Conservation (phyloP, 2,797 vertebrate genomes). For the Bradypus variegatus region DNA sequence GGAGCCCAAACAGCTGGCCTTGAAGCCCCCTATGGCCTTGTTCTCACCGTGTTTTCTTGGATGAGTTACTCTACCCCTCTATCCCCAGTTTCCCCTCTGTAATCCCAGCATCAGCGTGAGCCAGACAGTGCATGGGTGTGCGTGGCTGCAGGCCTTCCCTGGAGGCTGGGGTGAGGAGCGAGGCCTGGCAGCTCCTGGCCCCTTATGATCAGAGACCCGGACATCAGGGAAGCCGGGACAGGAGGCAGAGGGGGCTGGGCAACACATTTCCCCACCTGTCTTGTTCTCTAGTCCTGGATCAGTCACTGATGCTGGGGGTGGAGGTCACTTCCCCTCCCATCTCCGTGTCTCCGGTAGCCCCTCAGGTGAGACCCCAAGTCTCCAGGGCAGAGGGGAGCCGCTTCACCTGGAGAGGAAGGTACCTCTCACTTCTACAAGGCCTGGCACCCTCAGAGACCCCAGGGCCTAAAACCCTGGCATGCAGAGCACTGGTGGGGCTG, state of each 20-base stretch:
- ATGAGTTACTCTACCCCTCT: too few relatives aligned
- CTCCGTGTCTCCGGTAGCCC: too few relatives aligned
- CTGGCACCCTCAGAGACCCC: not conserved
- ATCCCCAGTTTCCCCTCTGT: too few relatives aligned
- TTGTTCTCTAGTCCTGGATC: not conserved
- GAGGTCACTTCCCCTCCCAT: too few relatives aligned
- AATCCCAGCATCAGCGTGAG: not conserved
- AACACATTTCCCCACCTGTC: not conserved
- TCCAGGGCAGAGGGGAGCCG: not conserved
- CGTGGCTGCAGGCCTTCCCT: not conserved
- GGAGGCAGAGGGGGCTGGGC: not conserved
- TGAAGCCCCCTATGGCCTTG: too few relatives aligned
- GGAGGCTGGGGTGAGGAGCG: not conserved
- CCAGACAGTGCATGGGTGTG: not conserved
- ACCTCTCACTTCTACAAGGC: not conserved
- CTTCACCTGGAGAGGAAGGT: not conserved
- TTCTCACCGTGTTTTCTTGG: too few relatives aligned
- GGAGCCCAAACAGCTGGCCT: too few relatives aligned
- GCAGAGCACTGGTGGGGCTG: not conserved
- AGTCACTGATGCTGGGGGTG: not conserved
- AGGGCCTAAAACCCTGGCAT: not conserved
- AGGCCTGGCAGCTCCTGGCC: not conserved
- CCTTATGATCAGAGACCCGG: not conserved
- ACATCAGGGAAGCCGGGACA: accelerated
- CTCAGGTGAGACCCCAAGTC: not conserved